Evolutionary conservation across 2,888 invertebrate genomes (phyloP).

Genomic region (Lasioglossum zephyrum): DNA sequence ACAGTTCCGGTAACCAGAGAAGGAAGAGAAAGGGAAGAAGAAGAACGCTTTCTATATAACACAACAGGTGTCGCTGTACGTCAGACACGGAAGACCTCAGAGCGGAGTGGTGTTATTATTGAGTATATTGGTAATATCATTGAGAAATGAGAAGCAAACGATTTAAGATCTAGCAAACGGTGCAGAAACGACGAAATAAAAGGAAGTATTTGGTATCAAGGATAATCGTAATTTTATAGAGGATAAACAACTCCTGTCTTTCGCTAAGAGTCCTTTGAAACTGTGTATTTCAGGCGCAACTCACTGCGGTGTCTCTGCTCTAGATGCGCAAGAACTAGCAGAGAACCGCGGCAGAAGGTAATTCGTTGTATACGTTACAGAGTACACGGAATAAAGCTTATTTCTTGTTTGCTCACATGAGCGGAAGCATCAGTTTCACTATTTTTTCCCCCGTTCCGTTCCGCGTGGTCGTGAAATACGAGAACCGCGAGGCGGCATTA

Average conservation of each 20-base stretch:
- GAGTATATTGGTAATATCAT: too few species aligned
- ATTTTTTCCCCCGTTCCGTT: slow-evolving; percentile 6
- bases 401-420: slow-evolving; percentile 36
- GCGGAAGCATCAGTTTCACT: slow-evolving; percentile 11
- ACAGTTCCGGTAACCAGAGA: too few species aligned
- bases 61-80: too few species aligned
- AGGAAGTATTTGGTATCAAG: neutral
- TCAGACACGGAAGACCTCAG: too few species aligned
- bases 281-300: neutral
- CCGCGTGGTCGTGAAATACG: slow-evolving; percentile 27
- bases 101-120: too few species aligned
- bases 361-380: slow-evolving; percentile 27
- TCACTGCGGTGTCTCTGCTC: neutral
- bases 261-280: neutral
- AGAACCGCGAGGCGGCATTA: slow-evolving; percentile 50
- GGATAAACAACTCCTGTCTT: neutral
- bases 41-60: too few species aligned
- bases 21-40: too few species aligned
- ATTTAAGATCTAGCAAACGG: neutral
- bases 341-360: neutral
- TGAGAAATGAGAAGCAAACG: too few species aligned
- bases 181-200: neutral
- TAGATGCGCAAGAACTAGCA: neutral
- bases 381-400: slow-evolving; percentile 24
- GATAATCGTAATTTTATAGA: neutral